Evolutionary conservation across 1,140 invertebrate genomes (phyloP), one percentile per base, ranked within the genome.

Genomic region (Oncopodura yosiiana): DNA sequence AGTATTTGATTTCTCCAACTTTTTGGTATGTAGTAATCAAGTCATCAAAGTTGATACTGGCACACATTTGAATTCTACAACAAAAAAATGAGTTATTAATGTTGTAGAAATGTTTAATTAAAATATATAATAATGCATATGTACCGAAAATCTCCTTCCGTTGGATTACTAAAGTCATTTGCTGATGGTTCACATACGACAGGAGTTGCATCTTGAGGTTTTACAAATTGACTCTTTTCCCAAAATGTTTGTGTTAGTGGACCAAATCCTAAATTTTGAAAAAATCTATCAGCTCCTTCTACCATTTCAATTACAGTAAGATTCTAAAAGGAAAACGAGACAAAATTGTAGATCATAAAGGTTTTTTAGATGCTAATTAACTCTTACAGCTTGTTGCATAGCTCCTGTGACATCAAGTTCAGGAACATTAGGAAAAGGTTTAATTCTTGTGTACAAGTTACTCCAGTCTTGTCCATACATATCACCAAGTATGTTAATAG

Each of bases 1-100:
- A 84, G 66, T 87, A 87, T 52, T 86, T 74, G 26, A 87, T 76
- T 60, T 87, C 84, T 1, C 84, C 84, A 75, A 88, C 78, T 59
- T 73, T 72, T 51, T 78, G 77, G 60, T 78, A 75, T 18, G 67
- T 69, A 0, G 71, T 74, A 24, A 71, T 62, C n/a, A 78, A 66
- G 60, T 73, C 66, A 16, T 71, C 64, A 62, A 68, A 65, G 8
- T 62, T 73, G 0, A 76, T 62, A 6, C 70, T 66, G 1, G 75
- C 72, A 56, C 77, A 79, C 70, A 75, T 73, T 66, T 77, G 78
- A 45, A 79, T 77, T 48, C 77, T 76, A 41, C 14, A 38, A 61
- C 14, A 21, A 4, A 26, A 26, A 34, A 1, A 27, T 24, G 21
- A 27, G 23, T 34, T 34, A 34, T 9, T n/a, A 9, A 34, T 34